A percentile compares a stretch with the other conserved stretches of the same genome.
phyloP scores from a whole-genome alignment of 2,797 vertebrate species.

The Astyanax mexicanus region DNA sequence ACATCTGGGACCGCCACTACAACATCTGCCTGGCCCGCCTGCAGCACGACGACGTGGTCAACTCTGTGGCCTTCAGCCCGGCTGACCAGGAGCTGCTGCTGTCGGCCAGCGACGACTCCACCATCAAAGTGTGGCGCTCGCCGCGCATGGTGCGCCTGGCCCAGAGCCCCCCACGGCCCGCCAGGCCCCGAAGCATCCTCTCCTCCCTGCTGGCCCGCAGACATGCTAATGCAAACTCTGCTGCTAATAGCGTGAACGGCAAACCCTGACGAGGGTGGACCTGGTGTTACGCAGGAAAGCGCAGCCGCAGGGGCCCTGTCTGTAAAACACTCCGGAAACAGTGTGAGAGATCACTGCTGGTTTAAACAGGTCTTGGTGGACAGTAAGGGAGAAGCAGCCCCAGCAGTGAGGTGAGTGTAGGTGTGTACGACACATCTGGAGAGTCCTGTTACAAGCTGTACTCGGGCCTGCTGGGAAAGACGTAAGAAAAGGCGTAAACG shows the following conservation, averaged over 20 bases:
- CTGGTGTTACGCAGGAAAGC: conserved; percentile 21
- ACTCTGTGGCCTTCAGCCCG: conserved; percentile 95
- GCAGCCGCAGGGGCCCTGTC: not conserved
- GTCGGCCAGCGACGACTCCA: conserved; percentile 91
- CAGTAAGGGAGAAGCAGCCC: not conserved
- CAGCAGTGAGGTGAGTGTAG: not conserved
- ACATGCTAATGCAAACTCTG: conserved; percentile 59
- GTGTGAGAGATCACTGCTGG: not conserved
- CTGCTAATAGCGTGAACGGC: conserved; percentile 64
- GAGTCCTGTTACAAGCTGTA: conserved; percentile 1
- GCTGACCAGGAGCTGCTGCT: conserved; percentile 95
- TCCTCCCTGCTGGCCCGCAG: conserved; percentile 83
- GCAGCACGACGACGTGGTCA: conserved; percentile 93
- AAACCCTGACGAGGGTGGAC: conserved; percentile 65
- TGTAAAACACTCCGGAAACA: conserved; percentile 6
- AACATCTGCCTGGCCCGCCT: conserved; percentile 94
- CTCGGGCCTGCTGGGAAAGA: not conserved
- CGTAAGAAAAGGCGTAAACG: not conserved
- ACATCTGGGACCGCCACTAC: conserved; percentile 99
- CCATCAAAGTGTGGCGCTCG: conserved; percentile 96
- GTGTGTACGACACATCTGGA: not conserved
- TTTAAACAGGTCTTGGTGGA: not conserved
- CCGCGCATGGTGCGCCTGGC: conserved; percentile 80
- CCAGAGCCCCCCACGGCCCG: conserved; percentile 64
- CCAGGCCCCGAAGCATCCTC: conserved; percentile 70